Base-by-base conservation (phyloP, 2,113 vertebrate species). In the Gallinago undulata region DNA sequence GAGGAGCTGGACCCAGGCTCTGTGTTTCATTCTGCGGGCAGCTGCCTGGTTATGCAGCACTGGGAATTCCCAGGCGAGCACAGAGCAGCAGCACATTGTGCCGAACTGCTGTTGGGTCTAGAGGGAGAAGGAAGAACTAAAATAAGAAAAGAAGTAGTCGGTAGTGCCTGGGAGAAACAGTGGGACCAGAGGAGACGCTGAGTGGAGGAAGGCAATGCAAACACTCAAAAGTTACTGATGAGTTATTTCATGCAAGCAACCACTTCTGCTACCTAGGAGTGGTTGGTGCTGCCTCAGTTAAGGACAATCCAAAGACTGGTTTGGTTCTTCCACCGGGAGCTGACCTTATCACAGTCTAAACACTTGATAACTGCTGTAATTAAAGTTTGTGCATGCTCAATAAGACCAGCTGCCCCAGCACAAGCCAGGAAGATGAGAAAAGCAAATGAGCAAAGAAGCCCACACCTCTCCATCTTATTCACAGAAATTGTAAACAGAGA, bases 1-100 rank as follows among this genome's bases (percentile, higher is more conserved):
- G 39, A 48, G 67, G n/a, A 84, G n/a, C 53, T 57, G 45, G 35
- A 62, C 22, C 0, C 0, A 53, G 45, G 37, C 13, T 69, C 25
- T 19, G 15, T 5, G 23, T 37, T 89, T 76, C 39, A 5, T 51
- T 93, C 73, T 39, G 9, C 2, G 3, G 7, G 30, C 53, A 68
- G 68, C 48, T 89, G 87, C 69, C 57, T 23, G 59, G 27, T 56
- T 50, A 3, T 19, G 59, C 66, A 19, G 16, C 10, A 6, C 6
- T 12, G 19, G 6, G 51, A 78, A 63, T 70, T 66, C 70, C 48
- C 51, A 67, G 80, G 31, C 2, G 4, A 93, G 33, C 22, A 7
- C 41, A 55, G 66, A 93, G 19, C 45, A 80, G 50, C 41, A 84
- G 45, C 19, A 35, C 9, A 2, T n/a, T 60, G 45, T 57, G 45